Evolutionary conservation across 2,797 vertebrate species (phyloP), one percentile per base, ranked within the genome.

Genomic region (Thalassophryne amazonica): DNA sequence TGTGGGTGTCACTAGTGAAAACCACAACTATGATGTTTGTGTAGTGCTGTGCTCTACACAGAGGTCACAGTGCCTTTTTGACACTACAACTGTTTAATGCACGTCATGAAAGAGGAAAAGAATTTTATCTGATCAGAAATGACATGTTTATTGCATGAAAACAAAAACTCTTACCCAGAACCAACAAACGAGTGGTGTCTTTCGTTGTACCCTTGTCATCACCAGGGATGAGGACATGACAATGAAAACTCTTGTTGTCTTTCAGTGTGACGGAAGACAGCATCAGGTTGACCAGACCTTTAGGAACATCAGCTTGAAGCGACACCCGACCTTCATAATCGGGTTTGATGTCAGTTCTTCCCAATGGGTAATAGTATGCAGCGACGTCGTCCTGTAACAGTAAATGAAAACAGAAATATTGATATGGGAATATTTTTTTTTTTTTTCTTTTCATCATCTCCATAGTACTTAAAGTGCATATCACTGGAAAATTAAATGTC

Each of bases 91-190:
- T n/a, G n/a, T n/a, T n/a, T n/a, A n/a, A n/a, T n/a, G n/a, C n/a
- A n/a, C n/a, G n/a, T n/a, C n/a, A n/a, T n/a, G n/a, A n/a, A n/a
- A n/a, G n/a, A n/a, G 6, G 5, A 30, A 2, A 46, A 18, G 22
- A 29, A n/a, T n/a, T 43, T 34, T 35, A 0, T 47, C 10, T 36
- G 0, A 25, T 52, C 31, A 32, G 2, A 48, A 23, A 7, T 8
- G 2, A 6, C 7, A 20, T 3, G 0, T 64, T n/a, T n/a, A n/a
- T n/a, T n/a, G n/a, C n/a, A n/a, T n/a, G n/a, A n/a, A n/a, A n/a
- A n/a, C n/a, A n/a, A n/a, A n/a, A n/a, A n/a, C n/a, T 5, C 1
- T 73, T 85, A 92, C 91, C 90, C 24, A 90, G 62, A 23, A 92
- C 90, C 22, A 86, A 21, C 41, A 92, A 24, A 0, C 1, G 21